A percentile compares a stretch with the other conserved stretches of the same genome.
Evolutionary conservation across 2,113 vertebrate genomes (phyloP).

Genomic region (Seriola rivoliana): DNA sequence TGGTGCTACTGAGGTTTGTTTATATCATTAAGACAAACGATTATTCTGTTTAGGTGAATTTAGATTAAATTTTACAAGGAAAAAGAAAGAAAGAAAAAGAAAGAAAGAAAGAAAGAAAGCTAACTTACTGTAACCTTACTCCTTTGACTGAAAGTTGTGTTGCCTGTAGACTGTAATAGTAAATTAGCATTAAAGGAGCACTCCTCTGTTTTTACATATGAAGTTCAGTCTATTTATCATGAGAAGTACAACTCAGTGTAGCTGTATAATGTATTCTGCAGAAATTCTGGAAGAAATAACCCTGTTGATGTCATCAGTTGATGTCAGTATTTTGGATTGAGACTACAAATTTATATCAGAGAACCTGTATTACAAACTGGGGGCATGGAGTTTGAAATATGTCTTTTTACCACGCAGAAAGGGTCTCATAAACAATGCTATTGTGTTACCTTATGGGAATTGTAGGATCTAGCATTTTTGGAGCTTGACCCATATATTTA

Average conservation of each 20-base stretch:
- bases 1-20: constrained; percentile 13
- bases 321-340: not conserved
- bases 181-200: not conserved
- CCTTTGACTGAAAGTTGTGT: too few species aligned
- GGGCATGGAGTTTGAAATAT: not conserved
- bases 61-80: not conserved
- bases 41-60: too few species aligned
- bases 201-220: not conserved
- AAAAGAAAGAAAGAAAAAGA: too few species aligned
- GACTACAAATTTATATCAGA: not conserved
- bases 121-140: not conserved
- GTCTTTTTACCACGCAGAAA: not conserved
- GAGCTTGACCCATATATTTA: not conserved
- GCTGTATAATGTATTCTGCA: too few species aligned
- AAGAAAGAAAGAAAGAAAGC: too few species aligned
- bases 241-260: too few species aligned
- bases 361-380: too few species aligned
- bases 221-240: not conserved
- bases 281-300: too few species aligned
- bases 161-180: not conserved
- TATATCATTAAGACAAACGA: not conserved
- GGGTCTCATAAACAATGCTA: not conserved
- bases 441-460: not conserved
- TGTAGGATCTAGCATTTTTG: not conserved
- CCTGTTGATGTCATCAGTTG: not conserved